Evolutionary conservation across 2,113 vertebrate genomes (phyloP).

Genomic region (Galbula dea): DNA sequence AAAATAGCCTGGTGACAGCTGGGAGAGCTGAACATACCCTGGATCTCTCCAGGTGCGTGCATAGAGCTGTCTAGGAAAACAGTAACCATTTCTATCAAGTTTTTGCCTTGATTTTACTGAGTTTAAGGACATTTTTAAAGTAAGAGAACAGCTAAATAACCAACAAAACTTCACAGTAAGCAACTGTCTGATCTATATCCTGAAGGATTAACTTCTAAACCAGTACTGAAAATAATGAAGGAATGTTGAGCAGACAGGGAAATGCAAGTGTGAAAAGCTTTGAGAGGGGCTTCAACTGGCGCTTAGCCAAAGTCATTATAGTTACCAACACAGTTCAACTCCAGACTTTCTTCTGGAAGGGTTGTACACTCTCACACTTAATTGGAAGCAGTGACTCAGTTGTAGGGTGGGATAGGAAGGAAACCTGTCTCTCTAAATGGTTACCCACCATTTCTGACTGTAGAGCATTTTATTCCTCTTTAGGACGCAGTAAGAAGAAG

Average conservation of each 20-base stretch:
- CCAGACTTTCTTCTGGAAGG: neutral
- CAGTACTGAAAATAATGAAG: neutral
- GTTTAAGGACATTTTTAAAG: neutral
- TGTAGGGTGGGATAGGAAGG: neutral
- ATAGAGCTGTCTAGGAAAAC: neutral
- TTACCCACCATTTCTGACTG: neutral
- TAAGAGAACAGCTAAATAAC: neutral
- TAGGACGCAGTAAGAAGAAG: neutral
- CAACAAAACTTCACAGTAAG: neutral
- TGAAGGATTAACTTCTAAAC: neutral
- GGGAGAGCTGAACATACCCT: neutral
- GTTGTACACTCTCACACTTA: neutral
- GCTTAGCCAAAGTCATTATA: neutral
- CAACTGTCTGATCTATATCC: neutral
- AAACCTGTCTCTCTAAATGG: neutral
- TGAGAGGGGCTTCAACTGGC: neutral
- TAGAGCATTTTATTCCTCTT: neutral
- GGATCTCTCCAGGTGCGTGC: rapidly evolving
- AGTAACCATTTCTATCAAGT: neutral
- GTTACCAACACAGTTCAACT: neutral
- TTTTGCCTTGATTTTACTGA: neutral
- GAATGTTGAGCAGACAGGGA: neutral
- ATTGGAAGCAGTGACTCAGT: rapidly evolving
- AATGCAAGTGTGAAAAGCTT: neutral
- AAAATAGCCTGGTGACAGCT: neutral